Percentiles rank a stretch among this genome's conserved stretches.
Evolutionary conservation across 2,113 vertebrate genomes (phyloP).

Genomic region (Chlorodrepanis virens): DNA sequence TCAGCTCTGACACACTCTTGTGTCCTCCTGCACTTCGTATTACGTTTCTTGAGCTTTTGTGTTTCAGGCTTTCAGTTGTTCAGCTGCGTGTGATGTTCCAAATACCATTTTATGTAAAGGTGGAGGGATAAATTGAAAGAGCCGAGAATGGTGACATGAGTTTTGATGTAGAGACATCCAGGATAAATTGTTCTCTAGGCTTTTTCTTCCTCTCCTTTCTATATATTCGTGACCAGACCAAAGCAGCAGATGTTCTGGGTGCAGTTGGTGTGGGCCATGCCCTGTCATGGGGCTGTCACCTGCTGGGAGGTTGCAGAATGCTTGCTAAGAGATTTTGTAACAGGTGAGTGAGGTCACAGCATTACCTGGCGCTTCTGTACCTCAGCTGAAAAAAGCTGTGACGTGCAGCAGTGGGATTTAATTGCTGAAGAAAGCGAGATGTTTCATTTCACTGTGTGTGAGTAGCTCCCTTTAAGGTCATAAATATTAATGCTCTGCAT

Average conservation of each 20-base stretch:
- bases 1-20: neutral
- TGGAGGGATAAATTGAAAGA: neutral
- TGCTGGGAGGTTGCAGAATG: neutral
- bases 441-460: neutral
- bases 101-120: neutral
- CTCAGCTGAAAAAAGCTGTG: neutral
- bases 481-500: neutral
- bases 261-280: neutral
- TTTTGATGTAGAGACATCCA: neutral
- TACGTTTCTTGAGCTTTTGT: neutral
- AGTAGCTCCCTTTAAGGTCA: neutral
- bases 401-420: neutral
- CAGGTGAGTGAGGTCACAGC: neutral
- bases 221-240: neutral
- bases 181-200: neutral
- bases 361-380: neutral
- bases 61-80: neutral
- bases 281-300: neutral
- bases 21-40: rapidly evolving
- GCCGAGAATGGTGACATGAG: neutral
- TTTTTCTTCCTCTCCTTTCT: neutral
- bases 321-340: neutral
- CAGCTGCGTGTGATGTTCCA: neutral
- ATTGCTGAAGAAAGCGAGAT: neutral
- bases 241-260: neutral